Conservation (phyloP, 2,797 vertebrate genomes). For the Gambusia yucatana region DNA sequence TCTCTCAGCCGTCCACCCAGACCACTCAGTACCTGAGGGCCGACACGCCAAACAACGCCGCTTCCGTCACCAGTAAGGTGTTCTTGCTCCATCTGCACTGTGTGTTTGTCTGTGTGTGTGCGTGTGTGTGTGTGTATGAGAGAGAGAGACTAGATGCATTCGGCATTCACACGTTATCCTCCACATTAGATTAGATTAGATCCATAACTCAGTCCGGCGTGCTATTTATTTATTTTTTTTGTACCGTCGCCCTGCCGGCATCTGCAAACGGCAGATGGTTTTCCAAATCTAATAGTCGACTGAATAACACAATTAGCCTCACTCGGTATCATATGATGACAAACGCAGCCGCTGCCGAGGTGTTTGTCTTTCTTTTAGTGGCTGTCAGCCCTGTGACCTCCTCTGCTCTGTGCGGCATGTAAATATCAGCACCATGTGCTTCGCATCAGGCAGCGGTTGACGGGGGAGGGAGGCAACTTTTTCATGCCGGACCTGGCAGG, state of each 20-base stretch:
- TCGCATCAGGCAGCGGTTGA: constrained; percentile 17
- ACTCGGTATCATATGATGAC: constrained; percentile 71
- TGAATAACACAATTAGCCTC: constrained; percentile 63
- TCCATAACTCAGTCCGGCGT: neutral
- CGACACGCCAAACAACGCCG: constrained; percentile 97
- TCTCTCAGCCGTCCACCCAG: constrained; percentile 98
- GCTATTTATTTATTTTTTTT: constrained; percentile 11
- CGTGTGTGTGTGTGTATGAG: neutral
- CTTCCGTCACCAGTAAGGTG: constrained; percentile 96
- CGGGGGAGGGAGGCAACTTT: neutral
- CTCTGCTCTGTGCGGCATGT: constrained; percentile 32
- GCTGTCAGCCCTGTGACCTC: constrained; percentile 30
- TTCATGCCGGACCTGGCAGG: constrained; percentile 12
- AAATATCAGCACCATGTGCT: constrained; percentile 28
- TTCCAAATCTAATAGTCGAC: constrained; percentile 66
- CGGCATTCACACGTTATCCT: neutral
- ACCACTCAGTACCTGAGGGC: constrained; percentile 98
- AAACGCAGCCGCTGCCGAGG: constrained; percentile 25
- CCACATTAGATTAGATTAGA: neutral
- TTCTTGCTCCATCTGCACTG: constrained; percentile 19
- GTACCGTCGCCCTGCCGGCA: constrained; percentile 6
- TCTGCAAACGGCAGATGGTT: constrained; percentile 54
- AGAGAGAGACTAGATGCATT: neutral
- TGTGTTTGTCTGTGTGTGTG: neutral
- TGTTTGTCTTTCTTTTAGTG: constrained; percentile 18